A percentile compares a stretch with the other conserved stretches of the same genome.
phyloP scores from a whole-genome alignment of 2,888 invertebrate species.

The Spicauda simplicius region DNA sequence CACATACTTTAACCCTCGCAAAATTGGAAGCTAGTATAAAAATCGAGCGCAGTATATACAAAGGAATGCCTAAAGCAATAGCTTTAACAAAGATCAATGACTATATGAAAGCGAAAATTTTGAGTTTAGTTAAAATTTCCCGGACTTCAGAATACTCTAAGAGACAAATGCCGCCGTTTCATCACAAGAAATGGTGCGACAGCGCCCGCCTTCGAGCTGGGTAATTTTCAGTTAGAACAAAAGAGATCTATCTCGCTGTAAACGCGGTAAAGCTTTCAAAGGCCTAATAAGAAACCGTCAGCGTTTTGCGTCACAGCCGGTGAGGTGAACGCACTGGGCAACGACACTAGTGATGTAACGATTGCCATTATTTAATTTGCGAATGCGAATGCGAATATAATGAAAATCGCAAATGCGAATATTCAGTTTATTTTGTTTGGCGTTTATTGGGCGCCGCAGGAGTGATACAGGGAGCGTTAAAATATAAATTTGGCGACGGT shows the following conservation, averaged over 20 bases:
- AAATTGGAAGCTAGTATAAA: no score
- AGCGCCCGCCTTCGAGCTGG: not conserved
- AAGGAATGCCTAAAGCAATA: not conserved
- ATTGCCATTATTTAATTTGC: no score
- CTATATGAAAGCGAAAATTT: not conserved
- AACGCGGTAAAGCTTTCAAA: constrained; percentile 21
- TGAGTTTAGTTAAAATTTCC: not conserved
- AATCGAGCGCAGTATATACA: no score
- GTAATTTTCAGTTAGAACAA: constrained; percentile 23
- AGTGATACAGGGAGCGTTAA: no score
- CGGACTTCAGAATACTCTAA: not conserved
- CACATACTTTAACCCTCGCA: no score
- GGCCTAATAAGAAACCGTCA: constrained; percentile 15
- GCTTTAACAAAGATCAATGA: not conserved
- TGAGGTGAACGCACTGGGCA: constrained; percentile 50
- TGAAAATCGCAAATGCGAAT: no score
- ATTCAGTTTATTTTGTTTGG: no score
- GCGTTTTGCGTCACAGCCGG: constrained; percentile 36
- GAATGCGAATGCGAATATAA: no score
- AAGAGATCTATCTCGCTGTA: constrained; percentile 18
- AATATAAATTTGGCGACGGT: no score
- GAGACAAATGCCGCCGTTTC: constrained; percentile 12
- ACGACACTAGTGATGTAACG: constrained; percentile 40
- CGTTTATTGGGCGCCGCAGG: no score
- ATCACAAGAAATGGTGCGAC: constrained; percentile 17